Evolutionary conservation across 2,797 vertebrate species (phyloP).

Genomic region (Pterois miles): DNA sequence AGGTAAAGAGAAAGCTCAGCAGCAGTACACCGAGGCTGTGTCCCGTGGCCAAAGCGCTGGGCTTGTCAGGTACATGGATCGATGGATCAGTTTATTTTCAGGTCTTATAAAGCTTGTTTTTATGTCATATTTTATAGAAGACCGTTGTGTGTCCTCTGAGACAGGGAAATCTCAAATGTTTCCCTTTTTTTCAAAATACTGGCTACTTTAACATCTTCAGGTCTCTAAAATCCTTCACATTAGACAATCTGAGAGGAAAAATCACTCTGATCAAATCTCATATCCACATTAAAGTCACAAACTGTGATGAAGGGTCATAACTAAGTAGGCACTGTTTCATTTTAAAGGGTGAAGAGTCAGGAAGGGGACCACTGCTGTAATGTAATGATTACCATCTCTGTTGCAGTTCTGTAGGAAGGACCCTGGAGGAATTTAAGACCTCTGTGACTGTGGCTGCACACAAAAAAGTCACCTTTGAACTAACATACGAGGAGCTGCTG

Average conservation of each 20-base stretch:
- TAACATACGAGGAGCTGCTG: slow-evolving; percentile 91
- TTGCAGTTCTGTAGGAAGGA: slow-evolving; percentile 80
- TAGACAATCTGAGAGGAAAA: too few species aligned
- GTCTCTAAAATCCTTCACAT: too few species aligned
- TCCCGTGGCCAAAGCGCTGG: slow-evolving; percentile 87
- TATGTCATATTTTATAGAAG: neutral
- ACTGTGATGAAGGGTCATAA: neutral
- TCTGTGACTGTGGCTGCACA: slow-evolving; percentile 85
- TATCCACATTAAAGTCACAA: neutral
- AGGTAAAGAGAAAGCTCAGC: slow-evolving; percentile 84
- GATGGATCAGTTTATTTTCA: neutral
- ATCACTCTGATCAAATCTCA: neutral
- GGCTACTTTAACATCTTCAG: too few species aligned
- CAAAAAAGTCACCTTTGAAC: slow-evolving; percentile 85
- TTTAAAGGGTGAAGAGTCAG: neutral
- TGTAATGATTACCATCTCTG: neutral
- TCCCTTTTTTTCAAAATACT: too few species aligned
- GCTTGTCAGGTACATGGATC: slow-evolving; percentile 79
- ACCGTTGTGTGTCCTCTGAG: neutral
- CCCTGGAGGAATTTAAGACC: slow-evolving; percentile 89
- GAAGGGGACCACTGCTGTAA: neutral
- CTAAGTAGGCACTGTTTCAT: neutral
- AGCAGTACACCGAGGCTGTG: slow-evolving; percentile 82
- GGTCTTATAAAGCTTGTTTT: neutral
- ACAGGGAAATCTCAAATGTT: too few species aligned